Percentiles rank a stretch among this genome's conserved stretches.
These are phyloP conservation scores for Octonoba sinensis DNA, from an alignment of 2,888 invertebrate genomes.

Conservation along the genomic window DNA sequence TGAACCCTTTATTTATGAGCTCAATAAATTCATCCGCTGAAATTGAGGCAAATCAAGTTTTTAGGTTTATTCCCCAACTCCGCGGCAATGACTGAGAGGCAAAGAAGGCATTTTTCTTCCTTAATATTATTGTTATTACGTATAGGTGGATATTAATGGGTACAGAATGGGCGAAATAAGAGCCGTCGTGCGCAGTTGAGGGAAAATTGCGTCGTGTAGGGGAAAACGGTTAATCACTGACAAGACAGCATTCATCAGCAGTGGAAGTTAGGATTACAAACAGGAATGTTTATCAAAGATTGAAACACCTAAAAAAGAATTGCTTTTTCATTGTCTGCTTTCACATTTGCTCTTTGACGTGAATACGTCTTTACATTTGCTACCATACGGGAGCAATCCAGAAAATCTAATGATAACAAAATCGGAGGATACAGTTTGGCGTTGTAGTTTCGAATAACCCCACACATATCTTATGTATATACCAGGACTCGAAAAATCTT, in stretches of 20 bases:
- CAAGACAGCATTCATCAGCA: constrained; percentile 32
- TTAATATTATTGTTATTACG: constrained; percentile 38
- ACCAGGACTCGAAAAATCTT: too few relatives aligned
- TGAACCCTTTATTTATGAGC: constrained; percentile 21
- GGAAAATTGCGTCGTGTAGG: constrained; percentile 5
- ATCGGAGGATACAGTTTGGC: too few relatives aligned
- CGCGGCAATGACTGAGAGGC: not conserved
- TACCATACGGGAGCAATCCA: too few relatives aligned
- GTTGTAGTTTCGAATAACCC: too few relatives aligned
- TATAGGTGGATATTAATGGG: constrained; percentile 39
- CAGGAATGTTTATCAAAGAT: not conserved
- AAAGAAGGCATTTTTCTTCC: constrained; percentile 28
- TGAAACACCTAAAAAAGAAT: not conserved
- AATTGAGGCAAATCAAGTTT: too few relatives aligned
- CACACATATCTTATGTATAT: too few relatives aligned
- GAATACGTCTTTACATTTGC: too few relatives aligned
- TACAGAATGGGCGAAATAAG: too few relatives aligned
- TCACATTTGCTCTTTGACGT: not conserved
- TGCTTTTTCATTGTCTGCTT: not conserved
- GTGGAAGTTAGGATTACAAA: not conserved
- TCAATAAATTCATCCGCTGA: too few relatives aligned
- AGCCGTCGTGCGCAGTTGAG: not conserved
- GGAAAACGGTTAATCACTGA: constrained; percentile 40
- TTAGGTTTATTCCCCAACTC: constrained; percentile 1
- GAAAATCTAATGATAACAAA: too few relatives aligned